Base-by-base conservation (phyloP, 2,888 invertebrate genomes). In the Heliconius erato region DNA sequence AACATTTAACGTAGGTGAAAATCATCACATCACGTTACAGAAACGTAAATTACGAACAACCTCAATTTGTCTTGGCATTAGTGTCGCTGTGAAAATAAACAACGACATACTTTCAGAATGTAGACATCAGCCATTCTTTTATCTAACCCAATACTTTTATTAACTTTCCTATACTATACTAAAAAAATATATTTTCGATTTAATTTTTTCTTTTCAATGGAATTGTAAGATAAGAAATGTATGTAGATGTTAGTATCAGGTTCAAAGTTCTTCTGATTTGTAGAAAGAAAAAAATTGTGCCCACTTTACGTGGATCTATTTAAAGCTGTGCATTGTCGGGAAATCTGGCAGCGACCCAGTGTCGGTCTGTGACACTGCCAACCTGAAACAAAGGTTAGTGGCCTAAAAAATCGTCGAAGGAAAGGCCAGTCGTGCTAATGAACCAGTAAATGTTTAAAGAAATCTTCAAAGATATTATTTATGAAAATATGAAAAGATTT, bases 371-470 rank as follows among this genome's bases (percentile, higher is more conserved):
- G 94, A 94, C 94, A 94, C 92, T 92, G 95, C 95, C 95, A 95
- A 94, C 93, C 92, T 91, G 91, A 93, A 67, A 93, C 91, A 94
- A 91, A 94, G 95, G 95, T 94, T 93, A 94, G 88, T 91, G 93
- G 90, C 93, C 94, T 90, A 94, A 94, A 95, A 93, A 93, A 90
- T 88, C 88, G 89, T 80, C 88, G 88, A 90, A 88, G 88, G 88
- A 91, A 91, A 91, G 89, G 86, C 89, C 90, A 88, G 87, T 83
- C 82, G 86, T 87, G 87, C 89, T 90, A 88, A 90, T 89, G 87
- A 88, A 87, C 88, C 84, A 82, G 28, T 83, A 80, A 84, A 85
- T 81, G 82, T 82, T 81, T 83, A 68, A 44, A 77, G 82, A 69
- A 67, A 80, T 68, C 67, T 63, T 81, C 68, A 79, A 77, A 77